Evolutionary conservation across 2,888 invertebrate genomes (phyloP), one percentile per base, ranked within the genome.

Genomic region (Augiades crinisus): DNA sequence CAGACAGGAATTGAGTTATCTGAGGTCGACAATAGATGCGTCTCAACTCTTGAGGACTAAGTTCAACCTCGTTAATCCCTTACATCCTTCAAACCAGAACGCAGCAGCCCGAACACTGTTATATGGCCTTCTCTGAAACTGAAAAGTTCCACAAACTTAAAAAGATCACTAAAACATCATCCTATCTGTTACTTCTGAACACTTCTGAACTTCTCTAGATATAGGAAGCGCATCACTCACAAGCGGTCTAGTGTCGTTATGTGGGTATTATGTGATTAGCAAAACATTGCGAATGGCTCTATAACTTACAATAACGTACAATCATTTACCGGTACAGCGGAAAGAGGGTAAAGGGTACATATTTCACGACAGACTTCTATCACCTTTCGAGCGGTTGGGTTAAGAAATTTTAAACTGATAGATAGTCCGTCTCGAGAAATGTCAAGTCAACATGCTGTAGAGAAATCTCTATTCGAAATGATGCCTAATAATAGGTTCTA

Each of bases 221-320:
- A 54, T 55, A 67, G 68, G 68, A 68, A 71, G 66, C 60, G 62
- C 62, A 66, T 46, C 57, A 57, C 61, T 67, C 62, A 64, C 58
- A 57, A 58, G 50, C 49, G 49, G 38, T 47, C 30, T 12, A 6
- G 22, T 36, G 34, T 45, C 34, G 24, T 45, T 36, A 45, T 30
- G 30, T 19, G 27, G 47, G 24, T 38, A 51, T 57, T 56, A 57
- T 56, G 60, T 54, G 57, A 63, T 65, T 61, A 58, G 55, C 52
- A 19, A 47, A 40, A 47, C 40, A 47, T 47, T 2, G 31, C 31
- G n/a, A 47, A 30, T 10, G 33, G 6, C n/a, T 40, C 7, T 40
- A 40, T 8, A 36, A 17, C 12, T 16, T n/a, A 45, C 14, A 34
- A 16, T 45, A 22, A 22, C 34, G 10, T 45, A 3, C 8, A 2